Evolutionary conservation across 2,113 vertebrate genomes (phyloP).

Genomic region (Pteropus alecto): DNA sequence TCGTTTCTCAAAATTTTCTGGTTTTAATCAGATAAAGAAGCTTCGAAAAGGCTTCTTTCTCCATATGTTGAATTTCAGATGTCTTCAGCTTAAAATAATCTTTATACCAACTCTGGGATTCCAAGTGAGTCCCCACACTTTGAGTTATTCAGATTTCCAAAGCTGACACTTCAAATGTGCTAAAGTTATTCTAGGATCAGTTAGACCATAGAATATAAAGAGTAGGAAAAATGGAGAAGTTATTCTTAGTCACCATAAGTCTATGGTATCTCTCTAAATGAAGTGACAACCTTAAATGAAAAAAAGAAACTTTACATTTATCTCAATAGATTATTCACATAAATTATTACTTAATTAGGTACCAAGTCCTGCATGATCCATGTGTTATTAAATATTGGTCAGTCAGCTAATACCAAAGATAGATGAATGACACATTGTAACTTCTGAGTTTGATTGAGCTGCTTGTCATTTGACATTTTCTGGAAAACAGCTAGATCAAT

Average conservation of each 20-base stretch:
- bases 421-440: background rate
- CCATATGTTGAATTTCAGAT: conserved; percentile 1
- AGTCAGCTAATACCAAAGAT: background rate
- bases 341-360: background rate
- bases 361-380: background rate
- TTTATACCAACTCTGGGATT: background rate
- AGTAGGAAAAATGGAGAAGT: background rate
- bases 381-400: background rate
- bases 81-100: conserved; percentile 19
- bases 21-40: background rate
- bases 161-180: background rate
- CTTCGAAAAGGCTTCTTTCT: background rate
- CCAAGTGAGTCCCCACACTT: background rate
- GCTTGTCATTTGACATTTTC: background rate
- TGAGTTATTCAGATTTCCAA: background rate
- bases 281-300: background rate
- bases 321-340: background rate
- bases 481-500: background rate
- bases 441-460: background rate
- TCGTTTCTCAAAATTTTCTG: background rate
- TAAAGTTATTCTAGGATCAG: background rate
- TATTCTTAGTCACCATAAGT: background rate
- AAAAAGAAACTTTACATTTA: background rate
- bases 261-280: background rate
- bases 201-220: background rate